Evolutionary conservation across 2,888 invertebrate species (phyloP).

Genomic region (Synergus gifuensis): DNA sequence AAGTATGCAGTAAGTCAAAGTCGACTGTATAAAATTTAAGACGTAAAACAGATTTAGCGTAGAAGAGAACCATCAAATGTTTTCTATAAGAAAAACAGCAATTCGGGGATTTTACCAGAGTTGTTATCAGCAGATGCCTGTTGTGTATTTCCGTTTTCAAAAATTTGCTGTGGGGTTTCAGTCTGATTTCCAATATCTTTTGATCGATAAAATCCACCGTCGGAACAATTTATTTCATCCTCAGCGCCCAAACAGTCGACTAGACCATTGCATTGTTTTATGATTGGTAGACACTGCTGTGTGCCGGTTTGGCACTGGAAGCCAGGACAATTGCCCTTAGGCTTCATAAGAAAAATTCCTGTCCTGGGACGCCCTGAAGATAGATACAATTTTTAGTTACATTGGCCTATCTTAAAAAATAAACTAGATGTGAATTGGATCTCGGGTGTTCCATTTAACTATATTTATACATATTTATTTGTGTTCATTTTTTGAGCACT

Average conservation of each 20-base stretch:
- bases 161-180: constrained; percentile 8
- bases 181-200: neutral
- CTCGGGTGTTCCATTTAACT: too few relatives aligned
- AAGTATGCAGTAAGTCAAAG: too few relatives aligned
- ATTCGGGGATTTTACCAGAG: neutral
- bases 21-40: too few relatives aligned
- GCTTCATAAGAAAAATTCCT: constrained; percentile 62
- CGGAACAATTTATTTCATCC: constrained; percentile 86
- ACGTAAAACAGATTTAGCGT: too few relatives aligned
- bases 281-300: constrained; percentile 83
- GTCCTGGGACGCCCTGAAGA: neutral
- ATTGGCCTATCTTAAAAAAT: neutral
- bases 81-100: neutral
- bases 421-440: too few relatives aligned
- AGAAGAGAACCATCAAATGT: too few relatives aligned
- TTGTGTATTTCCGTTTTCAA: neutral
- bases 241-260: constrained; percentile 89
- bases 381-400: neutral
- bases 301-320: constrained; percentile 84
- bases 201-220: neutral
- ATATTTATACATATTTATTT: too few relatives aligned
- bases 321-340: constrained; percentile 85
- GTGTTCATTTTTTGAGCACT: too few relatives aligned
- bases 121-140: neutral
- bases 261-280: constrained; percentile 84